Base-by-base conservation (phyloP, 2,113 vertebrate species). In the Puntigrus tetrazona region DNA sequence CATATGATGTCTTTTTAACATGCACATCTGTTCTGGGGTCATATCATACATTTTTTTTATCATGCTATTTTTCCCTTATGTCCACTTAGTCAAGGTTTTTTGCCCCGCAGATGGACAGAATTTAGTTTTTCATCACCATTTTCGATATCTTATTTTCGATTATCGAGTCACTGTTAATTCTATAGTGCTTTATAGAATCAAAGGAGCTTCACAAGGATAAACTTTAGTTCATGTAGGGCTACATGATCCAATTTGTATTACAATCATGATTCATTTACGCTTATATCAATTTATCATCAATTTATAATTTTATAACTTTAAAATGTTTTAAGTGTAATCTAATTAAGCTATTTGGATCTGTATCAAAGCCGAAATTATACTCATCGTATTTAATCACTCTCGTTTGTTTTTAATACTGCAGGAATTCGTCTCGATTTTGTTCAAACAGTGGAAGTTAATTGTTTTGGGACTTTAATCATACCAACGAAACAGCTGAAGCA, bases 1-100 rank as follows among this genome's bases (percentile, higher is more conserved):
- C 41, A 2, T 70, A 13, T 73, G 70, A 43, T 73, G 70, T n/a
- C 70, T 73, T 27, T 27, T 73, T 73, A 73, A 27, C 70, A 73
- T 16, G 38, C 70, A 73, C 70, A 73, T 73, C 70, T 73, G 70
- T 73, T 45, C n/a, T n/a, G 38, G 69, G 41, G 70, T 73, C 70
- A 73, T 73, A 43, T 73, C 70, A 43, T 73, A 43, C 70, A 73
- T 45, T 43, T 73, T 73, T 73, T 73, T 73, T 73, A 73, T 73
- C 14, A 14, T 27, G 70, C n/a, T 16, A 13, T 25, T 14, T 43
- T 43, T 16, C 70, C 69, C 38, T 73, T 6, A 73, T 73, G 70
- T 73, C 38, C 70, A 45, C 69, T 43, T 43, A 72, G 69, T 72
- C 69, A 72, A 27, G 70, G 70, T 14, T 45, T 73, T 43, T 73